Base-by-base conservation (phyloP, 2,888 invertebrate species). In the Clanis bilineata region DNA sequence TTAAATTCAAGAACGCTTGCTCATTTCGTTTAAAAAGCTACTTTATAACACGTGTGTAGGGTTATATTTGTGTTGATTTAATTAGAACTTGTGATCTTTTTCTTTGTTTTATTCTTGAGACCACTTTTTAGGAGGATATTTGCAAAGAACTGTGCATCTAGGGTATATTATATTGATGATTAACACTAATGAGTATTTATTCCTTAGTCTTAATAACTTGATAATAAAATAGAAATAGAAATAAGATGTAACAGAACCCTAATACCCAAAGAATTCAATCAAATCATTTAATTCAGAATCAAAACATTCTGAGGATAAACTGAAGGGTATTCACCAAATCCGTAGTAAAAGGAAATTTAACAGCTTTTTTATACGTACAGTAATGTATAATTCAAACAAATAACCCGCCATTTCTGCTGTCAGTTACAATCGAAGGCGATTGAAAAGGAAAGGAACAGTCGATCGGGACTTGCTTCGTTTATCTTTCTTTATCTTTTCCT, bases 361-460 rank as follows among this genome's bases (percentile, higher is more conserved):
- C 32, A 51, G 28, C 18, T 28, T 51, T 28, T 36, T 36, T 36
- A 36, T 21, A 51, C 15, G 28, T 23, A 44, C 21, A 15, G 51
- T 51, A 51, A 51, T 51, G 28, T 51, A 51, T 32, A 51, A 51
- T 51, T 51, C 51, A 32, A 32, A 51, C 51, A 51, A 51, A 51
- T 32, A 51, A 32, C 32, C 51, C 51, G 51, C 21, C 51, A 51
- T 51, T 51, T 32, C 18, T 51, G 9, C 51, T 32, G 51, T 51
- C 51, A 51, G 51, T 32, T 51, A 51, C 51, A 51, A 51, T 51
- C 18, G 28, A 51, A 28, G 51, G 28, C 51, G 32, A 51, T 51
- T 51, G 51, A 32, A 51, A 32, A 32, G 9, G 47, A 45, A 45
- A 15, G 51, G 51, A 51, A 51, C 51, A 51, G 51, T 51, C 28